Evolutionary conservation across 2,113 vertebrate species (phyloP), one percentile per base, ranked within the genome.

Genomic region (Madoqua kirkii): DNA sequence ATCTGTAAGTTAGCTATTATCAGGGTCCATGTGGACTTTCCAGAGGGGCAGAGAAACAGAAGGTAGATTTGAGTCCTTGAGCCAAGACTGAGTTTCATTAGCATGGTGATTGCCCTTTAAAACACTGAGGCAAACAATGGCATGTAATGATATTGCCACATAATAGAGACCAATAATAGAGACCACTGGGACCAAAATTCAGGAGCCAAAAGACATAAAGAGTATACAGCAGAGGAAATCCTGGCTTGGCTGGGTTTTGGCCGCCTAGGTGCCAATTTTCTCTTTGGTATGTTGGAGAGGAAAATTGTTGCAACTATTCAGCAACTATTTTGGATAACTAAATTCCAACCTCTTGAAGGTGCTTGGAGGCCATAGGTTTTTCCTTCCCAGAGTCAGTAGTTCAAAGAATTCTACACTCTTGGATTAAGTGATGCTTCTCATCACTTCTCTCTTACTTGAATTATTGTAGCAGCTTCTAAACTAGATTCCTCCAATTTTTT

Each of bases 71-170:
- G 33, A 33, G 9, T 81, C 87, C 91, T 67, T 55, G 60, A 87
- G 93, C 95, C 95, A 96, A 95, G 64, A 52, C 76, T 79, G 27
- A 81, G 33, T 87, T 94, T 96, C 59, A 97, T 95, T 95, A 96
- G 19, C 95, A 86, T 83, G 59, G 43, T 87, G 74, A 97, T 60
- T 67, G 23, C 67, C 82, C 54, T 90, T 96, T 79, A 71, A 95
- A 97, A 87, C 43, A 52, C 40, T 74, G 82, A 90, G 84, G 81
- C 87, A 95, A 95, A 74, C 10, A 43, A 87, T 48, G 40, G 43
- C 87, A 76, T 52, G 55, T 48, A 78, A 90, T 86, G 33, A 78
- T 79, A 86, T 43, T 92, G 74, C 85, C 50, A 71, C 55, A 89
- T 83, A 96, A 96, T 55, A 76, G 76, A 94, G 95, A 97, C 78